Evolutionary conservation across 2,113 vertebrate species (phyloP).

Genomic region (Condylura cristata): DNA sequence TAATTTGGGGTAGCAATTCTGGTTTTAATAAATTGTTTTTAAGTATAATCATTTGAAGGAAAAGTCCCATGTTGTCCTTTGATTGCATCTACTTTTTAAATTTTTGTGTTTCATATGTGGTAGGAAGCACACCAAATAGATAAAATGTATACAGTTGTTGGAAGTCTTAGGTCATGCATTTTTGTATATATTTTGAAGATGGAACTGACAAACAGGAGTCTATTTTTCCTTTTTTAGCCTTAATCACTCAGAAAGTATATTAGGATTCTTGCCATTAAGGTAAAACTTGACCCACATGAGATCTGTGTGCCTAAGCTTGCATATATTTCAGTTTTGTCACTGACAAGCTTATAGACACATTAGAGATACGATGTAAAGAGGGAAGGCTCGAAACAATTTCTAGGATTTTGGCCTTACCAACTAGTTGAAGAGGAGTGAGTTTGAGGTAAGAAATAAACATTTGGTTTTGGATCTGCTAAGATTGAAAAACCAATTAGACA

Average conservation of each 20-base stretch:
- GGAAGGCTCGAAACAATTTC: background rate
- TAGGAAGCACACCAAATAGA: background rate
- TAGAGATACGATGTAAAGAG: background rate
- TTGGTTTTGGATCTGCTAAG: background rate
- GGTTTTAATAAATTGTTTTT: conserved; percentile 35
- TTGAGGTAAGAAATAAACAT: background rate
- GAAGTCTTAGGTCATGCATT: background rate
- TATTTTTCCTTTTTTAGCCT: background rate
- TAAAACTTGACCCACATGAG: background rate
- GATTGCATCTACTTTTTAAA: background rate
- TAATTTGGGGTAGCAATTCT: conserved; percentile 11
- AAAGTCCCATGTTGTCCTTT: background rate
- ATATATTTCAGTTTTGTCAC: background rate
- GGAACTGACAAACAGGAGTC: background rate
- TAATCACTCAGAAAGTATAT: background rate
- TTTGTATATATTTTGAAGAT: background rate
- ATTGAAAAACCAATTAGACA: background rate
- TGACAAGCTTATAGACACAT: background rate
- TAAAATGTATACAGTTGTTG: background rate
- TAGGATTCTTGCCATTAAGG: background rate
- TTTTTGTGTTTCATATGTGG: background rate
- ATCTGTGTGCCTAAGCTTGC: background rate
- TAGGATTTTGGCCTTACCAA: background rate
- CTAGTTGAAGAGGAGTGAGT: background rate
- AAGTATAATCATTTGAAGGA: conserved; percentile 22